A percentile compares a stretch with the other conserved stretches of the same genome.
These are phyloP conservation scores for Dolichotis patagonum DNA, from an alignment of 2,113 vertebrate genomes.

Conservation along the genomic window DNA sequence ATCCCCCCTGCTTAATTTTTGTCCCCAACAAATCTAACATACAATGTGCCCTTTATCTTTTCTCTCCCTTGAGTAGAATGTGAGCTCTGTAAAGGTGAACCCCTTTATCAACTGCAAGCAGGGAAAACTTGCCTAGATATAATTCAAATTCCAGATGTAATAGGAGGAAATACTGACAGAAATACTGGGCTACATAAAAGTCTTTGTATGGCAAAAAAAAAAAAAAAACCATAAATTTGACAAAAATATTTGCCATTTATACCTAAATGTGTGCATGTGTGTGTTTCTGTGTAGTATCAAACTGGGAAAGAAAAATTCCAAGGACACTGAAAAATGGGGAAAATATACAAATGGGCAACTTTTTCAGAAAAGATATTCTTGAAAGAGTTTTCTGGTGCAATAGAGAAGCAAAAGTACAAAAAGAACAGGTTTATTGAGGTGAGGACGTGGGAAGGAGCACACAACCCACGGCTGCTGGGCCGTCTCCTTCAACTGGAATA, in stretches of 20 bases:
- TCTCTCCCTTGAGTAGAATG: not conserved
- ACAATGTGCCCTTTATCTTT: no score
- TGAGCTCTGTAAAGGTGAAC: not conserved
- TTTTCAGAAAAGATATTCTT: no score
- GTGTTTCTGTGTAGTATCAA: not conserved
- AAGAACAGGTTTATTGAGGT: no score
- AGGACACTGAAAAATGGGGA: not conserved
- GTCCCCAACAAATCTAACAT: not conserved
- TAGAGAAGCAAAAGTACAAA: no score
- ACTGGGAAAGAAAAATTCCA: not conserved
- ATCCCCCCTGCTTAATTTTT: not conserved
- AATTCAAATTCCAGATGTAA: not conserved
- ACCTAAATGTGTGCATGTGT: not conserved
- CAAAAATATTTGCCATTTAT: not conserved
- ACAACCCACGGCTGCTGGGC: no score
- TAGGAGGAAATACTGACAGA: not conserved
- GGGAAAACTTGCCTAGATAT: not conserved
- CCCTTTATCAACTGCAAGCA: slow-evolving; percentile 14
- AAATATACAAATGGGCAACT: not conserved
- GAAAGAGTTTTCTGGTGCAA: no score
- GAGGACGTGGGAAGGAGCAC: no score
- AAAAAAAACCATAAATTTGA: no score
- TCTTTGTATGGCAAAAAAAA: not conserved
- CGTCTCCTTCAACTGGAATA: no score
- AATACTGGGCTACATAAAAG: not conserved